Evolutionary conservation across 2,113 vertebrate species (phyloP).

Genomic region (Propithecus coquereli): DNA sequence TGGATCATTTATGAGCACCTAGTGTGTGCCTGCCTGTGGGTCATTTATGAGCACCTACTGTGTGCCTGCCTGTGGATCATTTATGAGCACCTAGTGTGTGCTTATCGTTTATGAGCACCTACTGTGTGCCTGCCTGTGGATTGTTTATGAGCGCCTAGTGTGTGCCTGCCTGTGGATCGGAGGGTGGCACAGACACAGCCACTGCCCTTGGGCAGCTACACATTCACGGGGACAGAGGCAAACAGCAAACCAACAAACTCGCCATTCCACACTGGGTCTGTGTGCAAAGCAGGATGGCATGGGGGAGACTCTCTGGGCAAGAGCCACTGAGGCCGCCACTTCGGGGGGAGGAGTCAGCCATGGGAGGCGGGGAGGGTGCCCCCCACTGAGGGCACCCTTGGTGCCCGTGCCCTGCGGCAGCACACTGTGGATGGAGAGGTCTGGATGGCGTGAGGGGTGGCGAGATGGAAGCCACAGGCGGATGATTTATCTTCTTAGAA

Average conservation of each 20-base stretch:
- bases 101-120: not conserved
- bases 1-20: fast-evolving
- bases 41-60: fast-evolving
- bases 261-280: fast-evolving
- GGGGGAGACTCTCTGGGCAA: fast-evolving
- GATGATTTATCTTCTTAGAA: not conserved
- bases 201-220: not conserved
- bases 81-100: fast-evolving
- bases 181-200: fast-evolving
- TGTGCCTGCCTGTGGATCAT: fast-evolving
- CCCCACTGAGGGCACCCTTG: fast-evolving
- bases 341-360: too few relatives aligned
- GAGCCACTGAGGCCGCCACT: not conserved
- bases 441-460: fast-evolving
- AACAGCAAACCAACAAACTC: too few relatives aligned
- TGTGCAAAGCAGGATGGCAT: fast-evolving
- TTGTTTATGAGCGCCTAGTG: fast-evolving
- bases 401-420: not conserved
- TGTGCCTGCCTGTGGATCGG: fast-evolving
- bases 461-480: not conserved
- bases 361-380: fast-evolving
- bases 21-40: fast-evolving
- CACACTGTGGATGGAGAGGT: fast-evolving
- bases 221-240: fast-evolving
- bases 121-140: too few relatives aligned